Evolutionary conservation across 2,888 invertebrate genomes (phyloP).

Genomic region (Ophion obscuratus): DNA sequence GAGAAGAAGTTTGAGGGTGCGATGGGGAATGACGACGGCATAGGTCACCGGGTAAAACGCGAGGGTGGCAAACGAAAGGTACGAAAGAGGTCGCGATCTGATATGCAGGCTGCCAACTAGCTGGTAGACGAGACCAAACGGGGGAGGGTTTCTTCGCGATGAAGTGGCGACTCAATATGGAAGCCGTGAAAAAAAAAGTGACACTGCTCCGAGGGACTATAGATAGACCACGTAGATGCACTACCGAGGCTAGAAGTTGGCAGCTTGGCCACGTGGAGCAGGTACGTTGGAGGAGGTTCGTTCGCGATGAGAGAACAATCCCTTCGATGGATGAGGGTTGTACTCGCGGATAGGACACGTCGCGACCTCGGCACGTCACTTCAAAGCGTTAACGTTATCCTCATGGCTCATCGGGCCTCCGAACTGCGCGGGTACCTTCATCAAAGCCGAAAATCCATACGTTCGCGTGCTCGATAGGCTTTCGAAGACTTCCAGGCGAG

Average conservation of each 20-base stretch:
- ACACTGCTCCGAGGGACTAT: constrained; percentile 63
- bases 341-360: constrained; percentile 78
- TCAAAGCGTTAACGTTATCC: constrained; percentile 72
- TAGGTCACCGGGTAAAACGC: constrained; percentile 23
- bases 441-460: constrained; percentile 72
- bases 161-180: constrained; percentile 37
- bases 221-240: constrained; percentile 83
- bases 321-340: constrained; percentile 81
- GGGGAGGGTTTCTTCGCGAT: constrained; percentile 66
- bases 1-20: constrained; percentile 34
- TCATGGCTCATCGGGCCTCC: constrained; percentile 48
- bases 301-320: constrained; percentile 69
- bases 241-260: constrained; percentile 59
- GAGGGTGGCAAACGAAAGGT: constrained; percentile 15
- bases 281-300: constrained; percentile 54
- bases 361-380: constrained; percentile 76
- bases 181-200: constrained; percentile 31
- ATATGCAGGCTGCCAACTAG: constrained; percentile 13
- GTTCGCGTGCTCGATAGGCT: constrained; percentile 50
- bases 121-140: constrained; percentile 27
- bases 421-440: constrained; percentile 14
- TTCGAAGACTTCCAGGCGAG: constrained; percentile 33
- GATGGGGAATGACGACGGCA: constrained; percentile 57
- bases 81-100: constrained; percentile 23
- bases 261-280: constrained; percentile 54